Conservation (phyloP, 2,797 vertebrate species). For the Yasuhikotakia modesta region DNA sequence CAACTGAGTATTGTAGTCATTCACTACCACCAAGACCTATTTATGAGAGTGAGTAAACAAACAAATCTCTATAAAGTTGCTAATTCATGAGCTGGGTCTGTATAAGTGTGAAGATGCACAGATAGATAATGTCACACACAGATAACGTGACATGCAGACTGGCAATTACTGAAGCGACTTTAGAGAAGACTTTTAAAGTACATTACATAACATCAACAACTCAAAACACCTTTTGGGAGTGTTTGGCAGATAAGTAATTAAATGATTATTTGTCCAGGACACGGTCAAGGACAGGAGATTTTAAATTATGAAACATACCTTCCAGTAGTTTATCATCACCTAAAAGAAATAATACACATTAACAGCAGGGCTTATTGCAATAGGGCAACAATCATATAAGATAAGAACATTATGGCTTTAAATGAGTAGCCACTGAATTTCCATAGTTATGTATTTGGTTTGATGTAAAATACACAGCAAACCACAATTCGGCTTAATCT, state of each 20-base stretch:
- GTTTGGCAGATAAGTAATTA: not conserved
- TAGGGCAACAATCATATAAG: not conserved
- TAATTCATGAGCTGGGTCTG: slow-evolving; percentile 19
- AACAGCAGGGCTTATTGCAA: not conserved
- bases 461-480: not conserved
- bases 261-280: not conserved
- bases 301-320: not conserved
- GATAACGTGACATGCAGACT: not conserved
- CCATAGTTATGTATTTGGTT: not conserved
- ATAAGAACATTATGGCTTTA: not conserved
- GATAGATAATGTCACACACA: slow-evolving; percentile 4
- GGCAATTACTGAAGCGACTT: not conserved
- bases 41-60: slow-evolving; percentile 34
- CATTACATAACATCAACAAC: not conserved
- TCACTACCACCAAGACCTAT: slow-evolving; percentile 5
- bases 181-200: not conserved
- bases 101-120: not conserved
- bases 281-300: not conserved
- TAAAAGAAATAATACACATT: too few relatives aligned
- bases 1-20: slow-evolving; percentile 38
- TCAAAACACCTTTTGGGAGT: not conserved
- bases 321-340: not conserved
- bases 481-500: not conserved
- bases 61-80: slow-evolving; percentile 13
- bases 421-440: not conserved